Conservation (phyloP, 1,140 invertebrate species). For the Bilobella aurantiaca region DNA sequence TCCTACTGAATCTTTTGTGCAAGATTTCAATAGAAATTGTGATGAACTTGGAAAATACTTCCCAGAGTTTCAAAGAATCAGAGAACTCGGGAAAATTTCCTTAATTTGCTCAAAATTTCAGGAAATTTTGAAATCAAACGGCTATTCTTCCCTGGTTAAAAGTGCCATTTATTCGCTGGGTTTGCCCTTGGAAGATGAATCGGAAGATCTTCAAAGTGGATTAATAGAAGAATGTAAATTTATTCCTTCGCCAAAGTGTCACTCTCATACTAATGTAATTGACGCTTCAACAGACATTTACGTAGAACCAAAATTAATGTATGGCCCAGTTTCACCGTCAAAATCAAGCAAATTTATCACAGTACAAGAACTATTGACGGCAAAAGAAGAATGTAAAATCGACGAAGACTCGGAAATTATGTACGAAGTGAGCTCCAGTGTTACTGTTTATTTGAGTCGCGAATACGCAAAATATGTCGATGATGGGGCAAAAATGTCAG, state of each 20-base stretch:
- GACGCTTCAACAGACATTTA: constrained; percentile 13
- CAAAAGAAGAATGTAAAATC: background rate
- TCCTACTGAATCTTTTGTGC: constrained; percentile 3
- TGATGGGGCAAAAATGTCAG: no score
- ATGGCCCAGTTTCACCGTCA: constrained; percentile 11
- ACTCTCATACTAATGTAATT: constrained; percentile 14
- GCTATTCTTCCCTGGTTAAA: background rate
- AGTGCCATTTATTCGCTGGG: constrained; percentile 10
- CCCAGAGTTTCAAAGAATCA: constrained; percentile 19
- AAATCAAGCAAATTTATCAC: background rate
- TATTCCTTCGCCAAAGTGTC: constrained; percentile 18
- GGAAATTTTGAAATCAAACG: constrained; percentile 9
- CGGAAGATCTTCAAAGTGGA: background rate
- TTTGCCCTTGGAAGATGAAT: background rate
- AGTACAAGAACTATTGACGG: background rate
- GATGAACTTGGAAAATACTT: constrained; percentile 17
- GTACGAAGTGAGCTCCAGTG: background rate
- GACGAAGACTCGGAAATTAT: background rate
- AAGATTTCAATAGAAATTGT: constrained; percentile 19
- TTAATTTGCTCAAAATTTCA: constrained; percentile 20
- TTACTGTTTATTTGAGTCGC: background rate
- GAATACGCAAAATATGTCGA: no score
- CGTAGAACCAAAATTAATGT: constrained; percentile 13
- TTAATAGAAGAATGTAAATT: background rate
- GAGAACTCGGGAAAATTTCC: constrained; percentile 21